Base-by-base conservation (phyloP, 2,113 vertebrate genomes). In the Montifringilla adamsi region DNA sequence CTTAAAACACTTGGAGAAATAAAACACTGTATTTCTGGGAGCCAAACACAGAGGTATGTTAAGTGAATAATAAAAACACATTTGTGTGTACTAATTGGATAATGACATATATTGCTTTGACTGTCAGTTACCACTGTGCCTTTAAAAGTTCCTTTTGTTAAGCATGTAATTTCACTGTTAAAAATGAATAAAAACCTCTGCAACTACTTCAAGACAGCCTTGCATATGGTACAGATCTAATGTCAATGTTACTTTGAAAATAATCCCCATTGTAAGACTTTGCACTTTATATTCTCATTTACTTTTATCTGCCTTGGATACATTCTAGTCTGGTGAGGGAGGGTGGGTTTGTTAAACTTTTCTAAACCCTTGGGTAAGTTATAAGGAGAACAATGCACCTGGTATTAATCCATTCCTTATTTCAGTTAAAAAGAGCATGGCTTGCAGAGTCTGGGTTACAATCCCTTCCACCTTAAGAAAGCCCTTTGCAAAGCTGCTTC, bases 41-140 rank as follows among this genome's bases (percentile, higher is more conserved):
- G 86, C 58, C 87, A 95, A 95, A 97, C 95, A 85, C 59, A 68
- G 85, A 97, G 97, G 93, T 96, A 84, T 93, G 93, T 97, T 96
- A 96, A 97, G 96, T 66, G 96, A 94, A 94, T 96, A 94, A 95
- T 75, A 94, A 88, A 97, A 95, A 87, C 92, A 92, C 76, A 72
- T 89, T 96, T 82, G 50, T 81, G 89, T 92, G 83, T 95, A 95
- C 96, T 98, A 98, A 98, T 97, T 97, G 96, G 97, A 96, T 98
- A 98, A 98, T 97, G 95, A 96, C 97, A 95, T 77, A 94, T 86
- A 96, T 96, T 95, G 91, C 92, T 86, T 90, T 96, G 90, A 92
- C 96, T 97, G 98, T 97, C 97, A 96, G 93, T 96, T 95, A 96
- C 96, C 93, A 84, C 97, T 88, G 97, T 52, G 97, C 96, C 92